A percentile compares a stretch with the other conserved stretches of the same genome.
Conservation (phyloP, 1,140 invertebrate species). For the Saccostrea glomerata region DNA sequence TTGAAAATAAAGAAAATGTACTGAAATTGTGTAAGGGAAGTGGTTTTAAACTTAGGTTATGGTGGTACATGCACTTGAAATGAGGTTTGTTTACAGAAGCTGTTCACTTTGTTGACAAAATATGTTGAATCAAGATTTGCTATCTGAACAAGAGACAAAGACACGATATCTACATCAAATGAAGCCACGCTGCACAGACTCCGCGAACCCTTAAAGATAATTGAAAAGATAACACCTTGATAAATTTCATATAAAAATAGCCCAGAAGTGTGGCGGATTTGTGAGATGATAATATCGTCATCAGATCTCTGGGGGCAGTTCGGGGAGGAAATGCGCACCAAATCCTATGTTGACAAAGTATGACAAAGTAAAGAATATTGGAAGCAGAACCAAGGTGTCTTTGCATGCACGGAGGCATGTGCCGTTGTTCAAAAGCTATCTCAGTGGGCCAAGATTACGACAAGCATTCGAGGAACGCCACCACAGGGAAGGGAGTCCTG, state of each 20-base stretch:
- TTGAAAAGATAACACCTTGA: not conserved
- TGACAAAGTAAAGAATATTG: constrained; percentile 36
- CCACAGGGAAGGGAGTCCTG: not conserved
- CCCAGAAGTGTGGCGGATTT: constrained; percentile 12
- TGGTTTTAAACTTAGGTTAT: not conserved
- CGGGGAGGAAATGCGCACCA: constrained; percentile 16
- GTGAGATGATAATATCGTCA: constrained; percentile 16
- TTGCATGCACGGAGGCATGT: constrained; percentile 9
- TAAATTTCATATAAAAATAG: constrained; percentile 11
- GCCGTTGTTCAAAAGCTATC: constrained; percentile 8
- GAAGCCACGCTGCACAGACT: not conserved
- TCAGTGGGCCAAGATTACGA: not conserved
- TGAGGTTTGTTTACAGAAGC: not conserved
- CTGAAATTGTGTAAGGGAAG: not conserved
- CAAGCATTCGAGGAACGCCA: constrained; percentile 18
- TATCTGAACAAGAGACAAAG: constrained; percentile 7
- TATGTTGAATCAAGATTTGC: not conserved
- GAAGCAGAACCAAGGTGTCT: not conserved
- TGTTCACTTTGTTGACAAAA: constrained; percentile 8
- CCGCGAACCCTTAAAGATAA: not conserved
- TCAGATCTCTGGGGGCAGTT: not conserved
- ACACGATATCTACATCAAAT: not conserved
- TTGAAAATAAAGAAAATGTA: not conserved
- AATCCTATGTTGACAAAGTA: constrained; percentile 31
- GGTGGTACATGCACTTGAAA: not conserved